Base-by-base conservation (phyloP, 2,113 vertebrate species). In the Gila orcuttii region DNA sequence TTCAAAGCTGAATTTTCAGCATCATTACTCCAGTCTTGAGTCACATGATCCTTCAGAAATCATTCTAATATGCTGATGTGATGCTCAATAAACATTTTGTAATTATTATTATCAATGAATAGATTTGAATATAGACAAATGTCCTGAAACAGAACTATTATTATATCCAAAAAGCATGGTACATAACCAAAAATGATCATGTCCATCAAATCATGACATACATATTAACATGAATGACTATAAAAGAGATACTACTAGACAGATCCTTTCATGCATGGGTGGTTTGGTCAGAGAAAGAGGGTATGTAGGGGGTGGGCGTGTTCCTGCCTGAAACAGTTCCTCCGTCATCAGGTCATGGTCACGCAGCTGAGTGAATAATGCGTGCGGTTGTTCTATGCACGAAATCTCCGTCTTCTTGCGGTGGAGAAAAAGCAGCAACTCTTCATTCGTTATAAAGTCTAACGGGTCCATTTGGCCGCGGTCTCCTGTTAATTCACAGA, bases 301-400 rank as follows among this genome's bases (percentile, higher is more conserved):
- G 23, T 23, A 39, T 69, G 68, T 23, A 39, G 19, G 1, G 25
- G 1, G 36, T 23, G 52, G 42, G 28, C 17, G 23, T 31, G 4
- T 0, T 3, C 85, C 89, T 77, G 91, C 95, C 92, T 91, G 2
- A 82, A 90, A 93, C 0, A 10, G 31, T 1, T 93, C 81, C 5
- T 93, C 93, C 0, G 89, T 82, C 7, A 95, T 74, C 62, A 95
- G 88, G 77, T 91, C 21, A 79, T 94, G 12, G 23, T 95, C 95
- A n/a, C 87, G 55, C 42, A 95, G 92, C 87, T 93, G 92, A 9
- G 23, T 84, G 25, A 95, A 87, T 1, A 95, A 92, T 0, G 3
- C 90, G 1, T 55, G 13, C 15, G 95, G 95, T 2, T 91, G 73
- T 0, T 94, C 87, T 47, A 94, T 90, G 68, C 84, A 90, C 4